phyloP scores from a whole-genome alignment of 2,888 invertebrate genomes.

The Drosophila silvestris region DNA sequence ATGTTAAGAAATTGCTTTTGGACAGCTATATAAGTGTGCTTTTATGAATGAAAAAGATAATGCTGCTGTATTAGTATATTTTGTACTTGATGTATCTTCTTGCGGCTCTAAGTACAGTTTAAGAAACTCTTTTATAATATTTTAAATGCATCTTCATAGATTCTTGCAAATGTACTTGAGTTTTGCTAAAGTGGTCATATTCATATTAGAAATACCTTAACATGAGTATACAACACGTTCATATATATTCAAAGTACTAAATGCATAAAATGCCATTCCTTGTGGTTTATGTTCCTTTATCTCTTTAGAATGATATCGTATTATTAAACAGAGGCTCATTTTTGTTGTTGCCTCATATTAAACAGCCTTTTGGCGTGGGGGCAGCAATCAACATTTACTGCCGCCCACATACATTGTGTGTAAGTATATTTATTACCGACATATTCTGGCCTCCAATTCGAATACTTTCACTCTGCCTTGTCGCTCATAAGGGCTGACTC shows the following conservation, averaged over 20 bases:
- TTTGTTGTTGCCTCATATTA: conserved; percentile 12
- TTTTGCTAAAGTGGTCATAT: neutral
- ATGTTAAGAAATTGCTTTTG: neutral
- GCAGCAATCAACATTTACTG: conserved; percentile 20
- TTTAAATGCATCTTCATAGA: neutral
- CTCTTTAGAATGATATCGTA: neutral
- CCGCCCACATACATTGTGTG: neutral
- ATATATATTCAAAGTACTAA: neutral
- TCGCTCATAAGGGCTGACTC: conserved; percentile 7
- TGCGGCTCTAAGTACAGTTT: neutral
- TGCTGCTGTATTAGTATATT: neutral
- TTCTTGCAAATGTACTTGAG: neutral
- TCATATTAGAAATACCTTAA: neutral
- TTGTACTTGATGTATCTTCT: neutral
- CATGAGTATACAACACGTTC: neutral
- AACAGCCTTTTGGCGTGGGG: neutral
- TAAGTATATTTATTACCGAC: conserved; percentile 36
- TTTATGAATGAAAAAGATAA: neutral
- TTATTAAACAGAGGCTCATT: neutral
- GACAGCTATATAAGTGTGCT: neutral
- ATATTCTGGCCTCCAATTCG: conserved; percentile 52
- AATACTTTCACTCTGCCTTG: conserved; percentile 47
- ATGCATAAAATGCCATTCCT: neutral
- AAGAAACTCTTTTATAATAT: neutral
- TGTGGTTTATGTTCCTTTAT: neutral